Evolutionary conservation across 2,888 invertebrate genomes (phyloP).

Genomic region (Helleia helle): DNA sequence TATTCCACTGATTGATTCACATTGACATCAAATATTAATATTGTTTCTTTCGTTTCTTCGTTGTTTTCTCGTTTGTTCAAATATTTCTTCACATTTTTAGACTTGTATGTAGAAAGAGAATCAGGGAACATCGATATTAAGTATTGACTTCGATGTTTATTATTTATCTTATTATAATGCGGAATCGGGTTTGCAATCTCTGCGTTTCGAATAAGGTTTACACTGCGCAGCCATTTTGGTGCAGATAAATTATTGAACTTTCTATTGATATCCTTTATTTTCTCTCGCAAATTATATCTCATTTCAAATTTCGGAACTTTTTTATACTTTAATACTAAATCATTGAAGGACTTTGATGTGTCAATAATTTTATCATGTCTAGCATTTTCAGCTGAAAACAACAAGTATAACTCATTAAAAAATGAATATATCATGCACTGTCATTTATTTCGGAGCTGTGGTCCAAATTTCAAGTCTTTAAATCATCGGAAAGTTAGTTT

Average conservation of each 20-base stretch:
- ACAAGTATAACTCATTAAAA: too few relatives aligned
- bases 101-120: constrained; percentile 27
- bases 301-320: constrained; percentile 45
- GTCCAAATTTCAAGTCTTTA: background rate
- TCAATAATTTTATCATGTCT: constrained; percentile 17
- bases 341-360: constrained; percentile 38
- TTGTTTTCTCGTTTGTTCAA: constrained; percentile 28
- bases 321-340: constrained; percentile 40
- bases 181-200: constrained; percentile 14
- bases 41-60: constrained; percentile 25
- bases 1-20: constrained; percentile 33
- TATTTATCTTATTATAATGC: constrained; percentile 15
- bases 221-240: constrained; percentile 45
- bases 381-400: constrained; percentile 11
- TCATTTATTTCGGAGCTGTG: background rate
- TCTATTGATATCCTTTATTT: constrained; percentile 39
- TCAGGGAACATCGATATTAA: constrained; percentile 19
- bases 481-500: background rate
- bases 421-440: background rate
- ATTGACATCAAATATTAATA: constrained; percentile 29
- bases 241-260: constrained; percentile 35
- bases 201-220: constrained; percentile 28
- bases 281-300: constrained; percentile 48
- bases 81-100: constrained; percentile 45
- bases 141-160: constrained; percentile 16